Base-by-base conservation (phyloP, 2,797 vertebrate species). In the Sphenopsis melanotis region DNA sequence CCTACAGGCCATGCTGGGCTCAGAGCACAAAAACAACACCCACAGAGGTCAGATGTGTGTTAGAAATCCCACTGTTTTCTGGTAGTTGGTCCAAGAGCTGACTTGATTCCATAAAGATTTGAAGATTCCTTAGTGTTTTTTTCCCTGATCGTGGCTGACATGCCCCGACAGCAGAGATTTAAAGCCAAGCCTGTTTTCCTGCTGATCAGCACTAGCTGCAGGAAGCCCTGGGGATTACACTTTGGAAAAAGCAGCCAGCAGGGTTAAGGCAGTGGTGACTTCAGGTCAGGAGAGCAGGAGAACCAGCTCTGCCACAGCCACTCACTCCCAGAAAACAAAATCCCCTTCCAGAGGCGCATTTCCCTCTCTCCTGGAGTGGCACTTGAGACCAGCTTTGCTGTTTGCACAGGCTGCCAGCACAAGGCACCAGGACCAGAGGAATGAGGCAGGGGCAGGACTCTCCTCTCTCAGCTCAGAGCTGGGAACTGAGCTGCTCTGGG, bases 221-320 rank as follows among this genome's bases (percentile, higher is more conserved):
- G 70, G 66, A 79, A 87, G 34, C 52, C 76, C 63, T 50, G 26
- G 71, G 76, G 89, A 84, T 95, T 44, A 72, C 0, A 10, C 70
- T 84, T 64, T 10, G 77, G 63, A 89, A 83, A 66, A 83, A 77
- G 70, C 65, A 49, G 83, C 44, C 1, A 0, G 27, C 4, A 0
- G 66, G 66, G 87, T 46, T 83, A 86, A 68, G 64, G 30, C 78
- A 50, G 17, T 9, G 50, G 21, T 63, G 89, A 84, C 65, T 63
- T 55, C 44, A 74, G 55, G 66, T 93, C 90, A 90, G 83, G 65
- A 83, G 77, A 71, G 77, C 57, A 86, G 30, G 30, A 23, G 39
- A 71, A 83, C 5, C 7, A 2, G 64, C 57, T 77, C 68, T 4
- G 11, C 52, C 52, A 68, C 78, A 65, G 39, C 63, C 2, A 0